Evolutionary conservation across 2,888 invertebrate genomes (phyloP), one percentile per base, ranked within the genome.

Genomic region (Poecilus cupreus): DNA sequence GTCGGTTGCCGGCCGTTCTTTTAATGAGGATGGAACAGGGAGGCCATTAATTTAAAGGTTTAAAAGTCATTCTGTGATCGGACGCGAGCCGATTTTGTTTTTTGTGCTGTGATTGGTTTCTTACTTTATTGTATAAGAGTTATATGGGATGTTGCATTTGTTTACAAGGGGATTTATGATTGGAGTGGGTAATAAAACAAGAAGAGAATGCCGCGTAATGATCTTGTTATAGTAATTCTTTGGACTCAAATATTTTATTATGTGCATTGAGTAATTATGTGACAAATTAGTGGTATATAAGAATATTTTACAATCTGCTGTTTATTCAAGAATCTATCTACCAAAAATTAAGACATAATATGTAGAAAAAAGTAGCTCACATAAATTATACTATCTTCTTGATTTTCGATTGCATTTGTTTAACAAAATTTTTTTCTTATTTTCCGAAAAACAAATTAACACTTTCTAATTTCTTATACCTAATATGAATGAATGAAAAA

Each of bases 11-110:
- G 22, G 13, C 54, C 18, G 43, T n/a, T 11, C 54, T 32, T 54
- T 57, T 76, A 76, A 76, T 76, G 76, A 76, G 57, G 57, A 39
- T 16, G 37, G n/a, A 37, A 76, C 60, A 54, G 24, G 13, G 16
- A 13, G 57, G 57, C 32, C 76, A 76, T 76, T 76, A 76, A 76
- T 76, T 76, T 76, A 11, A 57, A 32, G 46, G 24, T 37, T 76
- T 57, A 70, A 70, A 39, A 76, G 76, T 76, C 76, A 76, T 76
- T 57, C 22, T 76, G 57, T 26, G 51, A 24, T 32, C 54, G 54
- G 32, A 54, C 26, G 37, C 51, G 22, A 76, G 51, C 46, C 49
- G 46, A 68, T 68, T 75, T 20, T 57, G 76, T 76, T 76, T 76
- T 54, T 76, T 37, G 24, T 32, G 13, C 49, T 22, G 13, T 32